Conservation (phyloP, 2,113 vertebrate genomes). For the Ciconia stormi region DNA sequence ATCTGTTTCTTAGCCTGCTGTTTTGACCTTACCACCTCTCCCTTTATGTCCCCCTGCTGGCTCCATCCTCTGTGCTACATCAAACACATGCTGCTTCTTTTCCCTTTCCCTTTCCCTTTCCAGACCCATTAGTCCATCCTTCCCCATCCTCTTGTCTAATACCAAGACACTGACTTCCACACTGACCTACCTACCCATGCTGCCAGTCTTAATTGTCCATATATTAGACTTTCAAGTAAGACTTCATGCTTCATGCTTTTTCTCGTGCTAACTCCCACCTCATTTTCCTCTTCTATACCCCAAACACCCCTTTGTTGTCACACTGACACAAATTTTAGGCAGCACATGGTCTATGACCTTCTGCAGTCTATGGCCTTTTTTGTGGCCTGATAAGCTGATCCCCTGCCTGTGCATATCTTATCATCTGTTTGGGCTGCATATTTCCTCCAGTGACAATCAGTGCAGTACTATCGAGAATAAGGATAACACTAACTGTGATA, state of each 20-base stretch:
- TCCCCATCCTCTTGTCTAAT: not conserved
- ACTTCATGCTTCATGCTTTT: not conserved
- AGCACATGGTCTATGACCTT: not conserved
- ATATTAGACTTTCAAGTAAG: not conserved
- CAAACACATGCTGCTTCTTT: not conserved
- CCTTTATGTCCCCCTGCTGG: not conserved
- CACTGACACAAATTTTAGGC: not conserved
- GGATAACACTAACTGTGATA: not conserved
- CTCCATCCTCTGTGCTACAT: not conserved
- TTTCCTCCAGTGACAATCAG: not conserved
- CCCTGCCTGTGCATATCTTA: not conserved
- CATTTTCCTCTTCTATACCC: not conserved
- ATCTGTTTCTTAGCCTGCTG: not conserved
- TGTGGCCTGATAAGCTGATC: not conserved
- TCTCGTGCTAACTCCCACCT: not conserved
- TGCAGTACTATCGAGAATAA: not conserved
- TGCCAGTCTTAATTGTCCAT: not conserved
- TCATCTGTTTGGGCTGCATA: not conserved
- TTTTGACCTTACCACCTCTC: not conserved
- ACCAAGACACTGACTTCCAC: not conserved
- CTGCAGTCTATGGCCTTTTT: not conserved
- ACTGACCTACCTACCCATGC: not conserved
- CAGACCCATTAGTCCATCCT: not conserved
- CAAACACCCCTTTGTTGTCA: not conserved
- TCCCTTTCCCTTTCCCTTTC: not conserved